A percentile compares a stretch with the other conserved stretches of the same genome.
phyloP scores from a whole-genome alignment of 1,140 invertebrate genomes.

The Dreissena rostriformis region DNA sequence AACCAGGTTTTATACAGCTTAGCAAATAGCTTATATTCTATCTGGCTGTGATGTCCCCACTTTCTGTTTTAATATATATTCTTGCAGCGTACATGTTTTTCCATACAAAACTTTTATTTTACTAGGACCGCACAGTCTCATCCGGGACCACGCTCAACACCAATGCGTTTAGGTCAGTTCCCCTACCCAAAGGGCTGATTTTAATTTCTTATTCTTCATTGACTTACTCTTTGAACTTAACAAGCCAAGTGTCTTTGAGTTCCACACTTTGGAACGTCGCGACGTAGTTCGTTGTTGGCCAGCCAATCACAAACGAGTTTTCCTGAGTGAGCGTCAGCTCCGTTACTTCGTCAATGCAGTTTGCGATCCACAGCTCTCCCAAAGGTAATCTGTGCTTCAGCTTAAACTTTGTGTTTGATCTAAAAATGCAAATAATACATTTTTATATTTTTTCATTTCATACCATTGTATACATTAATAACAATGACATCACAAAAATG shows the following conservation, averaged over 20 bases:
- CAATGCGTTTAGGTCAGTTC: no score
- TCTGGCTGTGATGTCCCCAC: no score
- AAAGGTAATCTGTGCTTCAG: constrained; percentile 92
- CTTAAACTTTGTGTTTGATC: constrained; percentile 91
- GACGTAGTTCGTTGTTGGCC: constrained; percentile 90
- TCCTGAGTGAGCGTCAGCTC: constrained; percentile 85
- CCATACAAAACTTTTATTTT: no score
- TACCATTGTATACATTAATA: no score
- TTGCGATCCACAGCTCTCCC: constrained; percentile 89
- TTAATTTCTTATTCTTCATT: background rate
- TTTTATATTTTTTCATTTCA: no score
- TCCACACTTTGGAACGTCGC: constrained; percentile 88
- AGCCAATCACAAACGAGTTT: constrained; percentile 93
- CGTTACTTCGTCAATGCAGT: constrained; percentile 87
- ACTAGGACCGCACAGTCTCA: no score
- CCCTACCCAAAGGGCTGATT: no score
- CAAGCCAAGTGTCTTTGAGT: constrained; percentile 87
- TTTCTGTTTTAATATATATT: no score
- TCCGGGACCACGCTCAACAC: no score
- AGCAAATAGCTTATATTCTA: background rate
- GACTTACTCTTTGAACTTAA: constrained; percentile 85
- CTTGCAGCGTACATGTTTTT: no score
- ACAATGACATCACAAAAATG: no score
- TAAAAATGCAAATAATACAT: constrained; percentile 50
- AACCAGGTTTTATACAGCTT: background rate